Base-by-base conservation (phyloP, 2,888 invertebrate genomes). In the Anagyrus pseudococci region DNA sequence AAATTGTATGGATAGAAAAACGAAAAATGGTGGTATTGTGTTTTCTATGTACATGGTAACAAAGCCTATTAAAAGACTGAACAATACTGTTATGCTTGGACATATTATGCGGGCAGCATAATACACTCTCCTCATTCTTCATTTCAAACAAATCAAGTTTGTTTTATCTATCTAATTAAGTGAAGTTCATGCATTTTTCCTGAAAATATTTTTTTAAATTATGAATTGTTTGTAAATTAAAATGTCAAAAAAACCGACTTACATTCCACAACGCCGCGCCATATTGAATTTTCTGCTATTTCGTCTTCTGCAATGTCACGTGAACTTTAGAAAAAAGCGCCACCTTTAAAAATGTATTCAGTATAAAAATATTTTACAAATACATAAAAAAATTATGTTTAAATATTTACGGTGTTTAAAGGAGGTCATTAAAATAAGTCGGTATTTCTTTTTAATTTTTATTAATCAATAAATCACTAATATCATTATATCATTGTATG, bases 1-100 rank as follows among this genome's bases (percentile, higher is more conserved):
- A 15, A 73, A 74, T 66, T 77, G 77, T 17, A 71, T 44, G 4
- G 71, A 77, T 17, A 76, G 52, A 50, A 75, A 76, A 2, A 73
- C 54, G 13, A 77, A 72, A 4, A 72, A 17, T 0, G 70, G 70
- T 17, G 75, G 71, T 19, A 76, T 62, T 41, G 69, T 71, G 33
- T 71, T 70, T 23, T 70, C 69, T 52, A 77, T 69, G 50, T 73
- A 75, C 26, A 71, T 70, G 4, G 74, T 77, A 19, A 69, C 57
- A 22, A 68, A 52, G 3, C 72, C 70, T 22, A 75, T 72, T 1
- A 67, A 54, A 13, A 75, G 33, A 40, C 77, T 76, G 43, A 71
- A 75, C 8, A 71, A 26, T 4, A 77, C 58, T 20, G 75, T 71
- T 33, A 73, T 26, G 2, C 68, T 3, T 13, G 77, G 77, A 23